Percentiles rank a stretch among this genome's conserved stretches.
phyloP scores from a whole-genome alignment of 2,113 vertebrate species.

The Piliocolobus tephrosceles region DNA sequence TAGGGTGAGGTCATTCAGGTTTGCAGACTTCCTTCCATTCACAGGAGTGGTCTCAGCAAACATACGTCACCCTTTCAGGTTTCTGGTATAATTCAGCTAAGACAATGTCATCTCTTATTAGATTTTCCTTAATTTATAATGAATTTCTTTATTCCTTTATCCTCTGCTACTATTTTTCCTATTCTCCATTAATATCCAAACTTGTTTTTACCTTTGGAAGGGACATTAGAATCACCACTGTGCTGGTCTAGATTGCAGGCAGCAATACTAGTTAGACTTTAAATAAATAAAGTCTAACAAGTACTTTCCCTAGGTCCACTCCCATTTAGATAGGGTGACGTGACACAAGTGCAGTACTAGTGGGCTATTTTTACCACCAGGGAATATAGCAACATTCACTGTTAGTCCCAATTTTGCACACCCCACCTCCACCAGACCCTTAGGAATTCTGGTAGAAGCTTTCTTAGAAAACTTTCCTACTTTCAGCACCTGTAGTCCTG shows the following conservation, averaged over 20 bases:
- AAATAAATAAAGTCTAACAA: not conserved
- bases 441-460: not conserved
- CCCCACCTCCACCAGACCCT: not conserved
- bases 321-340: not conserved
- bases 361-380: not conserved
- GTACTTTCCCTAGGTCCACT: not conserved
- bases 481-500: not conserved
- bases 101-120: not conserved
- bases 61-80: not conserved
- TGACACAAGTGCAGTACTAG: not conserved
- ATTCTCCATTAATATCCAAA: not conserved
- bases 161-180: not conserved
- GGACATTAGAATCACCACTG: not conserved
- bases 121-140: not conserved
- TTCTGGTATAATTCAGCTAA: not conserved
- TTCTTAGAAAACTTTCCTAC: not conserved
- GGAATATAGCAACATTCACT: not conserved
- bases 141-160: not conserved
- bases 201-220: not conserved
- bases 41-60: not conserved
- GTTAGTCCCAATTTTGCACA: not conserved
- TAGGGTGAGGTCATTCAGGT: not conserved
- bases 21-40: not conserved
- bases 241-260: not conserved
- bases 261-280: not conserved